A percentile compares a stretch with the other conserved stretches of the same genome.
These are phyloP conservation scores for Montipora capitata DNA, from an alignment of 92 coral and sea anemone genomes.

Conservation along the genomic window DNA sequence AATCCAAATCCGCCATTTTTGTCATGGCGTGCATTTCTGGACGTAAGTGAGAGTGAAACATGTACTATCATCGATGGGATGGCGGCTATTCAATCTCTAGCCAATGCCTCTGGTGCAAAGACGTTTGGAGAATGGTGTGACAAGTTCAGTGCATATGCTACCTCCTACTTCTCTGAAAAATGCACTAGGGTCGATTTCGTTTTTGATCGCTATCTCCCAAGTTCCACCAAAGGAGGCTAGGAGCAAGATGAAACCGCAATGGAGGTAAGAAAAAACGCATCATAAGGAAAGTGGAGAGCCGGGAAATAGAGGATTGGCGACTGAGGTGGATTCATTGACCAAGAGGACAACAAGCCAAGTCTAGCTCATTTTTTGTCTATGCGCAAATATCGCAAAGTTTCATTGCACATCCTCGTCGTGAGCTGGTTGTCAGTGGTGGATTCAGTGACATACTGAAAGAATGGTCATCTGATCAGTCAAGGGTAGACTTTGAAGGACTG, in stretches of 20 bases:
- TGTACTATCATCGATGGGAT: slow-evolving; percentile 74
- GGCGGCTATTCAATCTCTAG: slow-evolving; percentile 72
- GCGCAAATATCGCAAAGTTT: slow-evolving; percentile 50
- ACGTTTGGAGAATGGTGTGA: slow-evolving; percentile 79
- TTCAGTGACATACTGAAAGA: slow-evolving; percentile 61
- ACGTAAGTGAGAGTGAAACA: slow-evolving; percentile 19
- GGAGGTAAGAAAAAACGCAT: slow-evolving; percentile 54
- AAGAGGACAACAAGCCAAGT: slow-evolving; percentile 71
- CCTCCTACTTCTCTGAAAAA: slow-evolving; percentile 65
- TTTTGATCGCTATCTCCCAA: slow-evolving; percentile 70
- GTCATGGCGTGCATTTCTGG: slow-evolving; percentile 34
- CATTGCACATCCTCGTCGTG: slow-evolving; percentile 44
- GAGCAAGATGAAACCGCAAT: slow-evolving; percentile 49
- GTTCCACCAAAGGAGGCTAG: slow-evolving; percentile 74
- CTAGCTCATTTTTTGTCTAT: slow-evolving; percentile 61
- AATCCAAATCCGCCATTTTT: slow-evolving; percentile 60
- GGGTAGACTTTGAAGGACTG: slow-evolving; percentile 34
- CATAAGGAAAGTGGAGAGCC: slow-evolving; percentile 66
- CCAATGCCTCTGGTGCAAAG: slow-evolving; percentile 65
- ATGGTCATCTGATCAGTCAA: slow-evolving; percentile 46
- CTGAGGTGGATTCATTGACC: slow-evolving; percentile 75
- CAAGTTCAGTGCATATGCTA: slow-evolving; percentile 53
- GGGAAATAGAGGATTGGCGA: slow-evolving; percentile 67
- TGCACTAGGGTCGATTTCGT: slow-evolving; percentile 79
- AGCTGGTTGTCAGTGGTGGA: slow-evolving; percentile 78